A percentile compares a stretch with the other conserved stretches of the same genome.
Conservation (phyloP, 1,140 invertebrate species). For the Bombus cullumanus region DNA sequence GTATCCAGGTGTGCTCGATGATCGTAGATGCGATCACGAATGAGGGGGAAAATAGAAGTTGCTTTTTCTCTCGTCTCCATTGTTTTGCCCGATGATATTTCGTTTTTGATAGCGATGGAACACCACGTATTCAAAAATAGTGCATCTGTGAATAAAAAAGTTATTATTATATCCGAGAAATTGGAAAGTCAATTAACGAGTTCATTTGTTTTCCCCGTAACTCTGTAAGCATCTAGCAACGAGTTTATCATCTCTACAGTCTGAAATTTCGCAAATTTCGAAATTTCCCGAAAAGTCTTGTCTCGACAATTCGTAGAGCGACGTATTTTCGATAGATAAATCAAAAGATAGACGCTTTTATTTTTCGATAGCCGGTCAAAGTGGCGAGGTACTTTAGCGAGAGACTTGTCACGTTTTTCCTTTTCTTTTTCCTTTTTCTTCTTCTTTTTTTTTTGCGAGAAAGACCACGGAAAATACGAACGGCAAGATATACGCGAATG, state of each 20-base stretch:
- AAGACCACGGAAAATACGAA: neutral
- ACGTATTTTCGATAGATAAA: neutral
- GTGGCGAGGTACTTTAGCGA: neutral
- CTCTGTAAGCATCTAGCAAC: too few relatives aligned
- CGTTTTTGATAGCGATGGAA: too few relatives aligned
- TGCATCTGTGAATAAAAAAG: too few relatives aligned
- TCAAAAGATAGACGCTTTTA: neutral
- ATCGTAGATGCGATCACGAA: conserved; percentile 40
- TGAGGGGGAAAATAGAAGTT: conserved; percentile 18
- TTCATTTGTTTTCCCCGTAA: too few relatives aligned
- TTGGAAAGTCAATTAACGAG: too few relatives aligned
- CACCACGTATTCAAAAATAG: too few relatives aligned
- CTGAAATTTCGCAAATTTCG: too few relatives aligned
- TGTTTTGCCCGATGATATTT: too few relatives aligned
- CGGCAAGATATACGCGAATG: neutral
- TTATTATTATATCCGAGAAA: too few relatives aligned
- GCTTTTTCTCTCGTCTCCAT: neutral
- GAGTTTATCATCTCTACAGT: too few relatives aligned
- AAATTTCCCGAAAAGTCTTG: too few relatives aligned
- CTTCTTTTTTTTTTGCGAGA: too few relatives aligned
- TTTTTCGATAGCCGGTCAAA: conserved; percentile 4
- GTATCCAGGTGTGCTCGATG: conserved; percentile 68
- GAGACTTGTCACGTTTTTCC: neutral
- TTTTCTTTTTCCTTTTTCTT: neutral
- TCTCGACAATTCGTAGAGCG: neutral